phyloP scores from a whole-genome alignment of 2,113 vertebrate species.

The Pangasianodon hypophthalmus region DNA sequence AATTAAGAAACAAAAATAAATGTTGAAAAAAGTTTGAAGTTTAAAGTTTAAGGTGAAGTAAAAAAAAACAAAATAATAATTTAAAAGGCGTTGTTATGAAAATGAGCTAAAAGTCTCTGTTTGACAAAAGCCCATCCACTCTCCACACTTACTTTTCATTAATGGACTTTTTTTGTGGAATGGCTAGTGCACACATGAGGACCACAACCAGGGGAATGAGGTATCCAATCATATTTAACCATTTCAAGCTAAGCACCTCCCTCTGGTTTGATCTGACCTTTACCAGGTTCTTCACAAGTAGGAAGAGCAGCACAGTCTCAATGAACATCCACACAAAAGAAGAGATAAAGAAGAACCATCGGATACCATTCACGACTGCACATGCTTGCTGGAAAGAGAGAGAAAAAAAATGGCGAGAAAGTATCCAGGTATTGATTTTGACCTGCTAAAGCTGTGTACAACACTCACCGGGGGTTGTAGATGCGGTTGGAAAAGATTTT shows the following conservation, averaged over 20 bases:
- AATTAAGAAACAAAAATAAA: too few relatives aligned
- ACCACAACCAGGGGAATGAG: slow-evolving; percentile 74
- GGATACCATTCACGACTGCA: slow-evolving; percentile 65
- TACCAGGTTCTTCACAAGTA: slow-evolving; percentile 60
- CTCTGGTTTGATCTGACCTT: slow-evolving; percentile 47
- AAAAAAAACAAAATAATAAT: too few relatives aligned
- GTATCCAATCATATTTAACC: slow-evolving; percentile 76
- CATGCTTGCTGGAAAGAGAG: slow-evolving; percentile 62
- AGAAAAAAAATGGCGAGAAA: background rate
- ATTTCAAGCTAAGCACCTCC: slow-evolving; percentile 63
- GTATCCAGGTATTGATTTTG: background rate
- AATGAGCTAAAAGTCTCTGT: background rate
- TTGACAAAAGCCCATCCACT: background rate
- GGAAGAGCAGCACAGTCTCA: slow-evolving; percentile 73
- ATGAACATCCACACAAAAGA: slow-evolving; percentile 78
- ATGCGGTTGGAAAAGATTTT: slow-evolving; percentile 39
- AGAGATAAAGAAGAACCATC: slow-evolving; percentile 73
- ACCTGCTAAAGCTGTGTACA: background rate
- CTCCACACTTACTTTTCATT: slow-evolving; percentile 32
- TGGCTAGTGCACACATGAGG: slow-evolving; percentile 60
- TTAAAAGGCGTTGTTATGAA: background rate
- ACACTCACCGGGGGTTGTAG: slow-evolving; percentile 52
- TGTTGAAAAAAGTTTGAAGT: too few relatives aligned
- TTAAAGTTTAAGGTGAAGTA: too few relatives aligned
- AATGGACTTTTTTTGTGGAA: slow-evolving; percentile 67